A percentile compares a stretch with the other conserved stretches of the same genome.
phyloP scores from a whole-genome alignment of 2,888 invertebrate species.

The Arctia plantaginis region DNA sequence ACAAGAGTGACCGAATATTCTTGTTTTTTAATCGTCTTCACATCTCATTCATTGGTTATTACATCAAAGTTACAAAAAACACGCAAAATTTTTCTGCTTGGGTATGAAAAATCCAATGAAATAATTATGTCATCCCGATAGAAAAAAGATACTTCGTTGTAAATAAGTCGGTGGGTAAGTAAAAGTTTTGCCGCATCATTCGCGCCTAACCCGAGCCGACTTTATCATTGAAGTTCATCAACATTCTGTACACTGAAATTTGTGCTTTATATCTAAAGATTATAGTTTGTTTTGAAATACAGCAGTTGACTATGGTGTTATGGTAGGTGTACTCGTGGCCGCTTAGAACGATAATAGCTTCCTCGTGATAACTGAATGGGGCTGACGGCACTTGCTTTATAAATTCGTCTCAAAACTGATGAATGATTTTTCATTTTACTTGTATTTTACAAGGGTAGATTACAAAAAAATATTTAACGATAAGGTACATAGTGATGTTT shows the following conservation, averaged over 20 bases:
- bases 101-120: not conserved
- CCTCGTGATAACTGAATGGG: constrained; percentile 70
- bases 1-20: not conserved
- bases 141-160: constrained; percentile 44
- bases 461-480: not conserved
- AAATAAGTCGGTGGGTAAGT: constrained; percentile 58
- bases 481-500: not conserved
- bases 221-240: constrained; percentile 52
- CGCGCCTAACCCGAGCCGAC: constrained; percentile 49
- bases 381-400: constrained; percentile 58
- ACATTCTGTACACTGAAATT: constrained; percentile 42
- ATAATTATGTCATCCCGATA: constrained; percentile 32
- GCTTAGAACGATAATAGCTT: constrained; percentile 67
- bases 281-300: constrained; percentile 47
- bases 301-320: constrained; percentile 35
- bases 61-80: constrained; percentile 16
- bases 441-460: constrained; percentile 27
- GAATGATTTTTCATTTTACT: constrained; percentile 54
- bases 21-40: not conserved
- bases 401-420: constrained; percentile 54
- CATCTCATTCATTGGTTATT: not conserved
- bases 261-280: constrained; percentile 43
- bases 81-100: too few species aligned
- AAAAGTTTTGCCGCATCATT: constrained; percentile 67
- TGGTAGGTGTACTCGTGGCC: constrained; percentile 47